Base-by-base conservation (phyloP, 2,888 invertebrate genomes). In the Sipha maydis region DNA sequence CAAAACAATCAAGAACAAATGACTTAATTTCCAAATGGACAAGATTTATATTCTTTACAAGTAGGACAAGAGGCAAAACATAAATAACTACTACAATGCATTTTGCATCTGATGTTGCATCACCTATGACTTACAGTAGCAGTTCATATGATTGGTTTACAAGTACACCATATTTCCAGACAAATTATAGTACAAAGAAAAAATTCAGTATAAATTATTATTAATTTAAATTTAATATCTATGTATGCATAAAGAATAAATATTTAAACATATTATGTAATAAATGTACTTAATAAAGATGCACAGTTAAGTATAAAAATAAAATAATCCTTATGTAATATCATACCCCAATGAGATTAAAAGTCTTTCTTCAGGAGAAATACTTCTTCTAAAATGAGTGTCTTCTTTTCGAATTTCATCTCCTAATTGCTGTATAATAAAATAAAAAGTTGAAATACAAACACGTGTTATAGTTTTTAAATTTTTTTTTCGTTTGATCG, bases 361-460 rank as follows among this genome's bases (percentile, higher is more conserved):
- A 41, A 41, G 38, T 41, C 38, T 41, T 41, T 41, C 38, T 41
- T 41, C 38, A 41, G 38, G 38, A 41, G 38, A 76, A 76, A 76
- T 77, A 77, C 76, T 77, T 77, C 28, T 77, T 28, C 76, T 48
- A 28, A 77, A 77, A 54, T 77, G 48, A 77, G 76, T 77, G 28
- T 77, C 76, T 48, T 78, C 28, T 77, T 77, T 77, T 48, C 14
- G n/a, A 48, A 77, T 77, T 77, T 28, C 48, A 17, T 77, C 48
- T 77, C 48, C n/a, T 77, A 77, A 48, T 77, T 76, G 41, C 41
- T 48, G 76, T 76, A 76, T 48, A n/a, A 67, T 67, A 67, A n/a
- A 67, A 67, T 67, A n/a, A 67, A 67, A 67, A 67, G n/a, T 67
- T 67, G 21, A 25, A 4, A 25, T 67, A 67, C 67, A 5, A n/a